Base-by-base conservation (phyloP, 23 tunicate species). In the Oikopleura dioica region DNA sequence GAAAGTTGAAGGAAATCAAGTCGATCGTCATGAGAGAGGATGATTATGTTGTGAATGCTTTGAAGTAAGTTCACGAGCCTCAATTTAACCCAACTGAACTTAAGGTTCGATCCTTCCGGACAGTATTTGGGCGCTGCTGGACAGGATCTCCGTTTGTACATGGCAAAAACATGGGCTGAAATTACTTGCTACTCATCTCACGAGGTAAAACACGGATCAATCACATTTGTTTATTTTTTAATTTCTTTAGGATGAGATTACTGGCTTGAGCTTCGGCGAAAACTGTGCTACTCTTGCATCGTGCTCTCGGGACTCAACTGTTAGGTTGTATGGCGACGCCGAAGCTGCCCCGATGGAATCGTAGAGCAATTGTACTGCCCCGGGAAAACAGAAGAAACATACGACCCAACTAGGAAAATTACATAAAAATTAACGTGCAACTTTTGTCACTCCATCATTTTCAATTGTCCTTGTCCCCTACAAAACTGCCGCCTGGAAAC, bases 151-250 rank as follows among this genome's bases (percentile, higher is more conserved):
- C 55, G 55, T 21, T 9, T 44, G 9, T 44, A 44, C 21, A 44
- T 44, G 55, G 55, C 55, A 44, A 44, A 44, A 21, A 44, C 55
- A 44, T 44, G 55, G 55, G 55, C 55, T 44, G 55, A 44, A 44
- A 21, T 44, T 44, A 44, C 55, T 44, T 9, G 55, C 21, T 44
- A 44, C 21, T 44, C 55, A 44, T 44, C 55, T 9, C 55, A 44
- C 21, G 55, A 44, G 55, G 55, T 44, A 44, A 44, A 9, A 21
- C 21, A 44, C 21, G 16, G 55, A 44, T 44, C 21, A 9, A 9
- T 44, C 21, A 21, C 55, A 44, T 9, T 44, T 9, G 9, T 44
- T 44, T 44, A 9, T 44, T 44, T 44, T 44, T 9, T 44, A 44
- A 9, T 44, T 9, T 44, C 55, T 44, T 44, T 44, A 44, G 55